Evolutionary conservation across 2,888 invertebrate species (phyloP), one percentile per base, ranked within the genome.

Genomic region (Trachelus tabidus): DNA sequence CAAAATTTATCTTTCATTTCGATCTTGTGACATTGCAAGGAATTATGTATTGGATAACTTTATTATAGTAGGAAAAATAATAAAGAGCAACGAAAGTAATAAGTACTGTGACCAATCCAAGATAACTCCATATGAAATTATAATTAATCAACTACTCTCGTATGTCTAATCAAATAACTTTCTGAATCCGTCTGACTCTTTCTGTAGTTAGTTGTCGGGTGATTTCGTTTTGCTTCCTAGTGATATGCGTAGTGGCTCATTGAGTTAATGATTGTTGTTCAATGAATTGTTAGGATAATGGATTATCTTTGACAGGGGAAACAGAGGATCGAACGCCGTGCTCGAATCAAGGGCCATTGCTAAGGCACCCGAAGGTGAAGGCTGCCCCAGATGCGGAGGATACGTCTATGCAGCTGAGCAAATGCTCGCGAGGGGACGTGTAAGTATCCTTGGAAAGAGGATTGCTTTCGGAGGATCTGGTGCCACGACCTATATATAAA

Each of bases 391-490:
- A 87, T 97, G 97, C 91, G 97, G 97, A 83, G 97, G 97, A 83
- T 97, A 92, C 90, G 97, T 97, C 77, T 98, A 97, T 92, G 97
- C 97, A 82, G 97, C 97, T 80, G 97, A 98, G 92, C 97, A 97
- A 93, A 97, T 97, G 97, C 93, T 97, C 89, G 97, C 97, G 85
- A 94, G 97, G 91, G 97, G 97, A 93, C 94, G 95, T 94, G 97
- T 97, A 94, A 95, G 95, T 94, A 81, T 34, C 34, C 56, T 56
- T 56, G 56, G 23, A 56, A 23, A 56, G 56, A 56, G 56, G 56
- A 56, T 56, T 23, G 56, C 9, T 56, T 56, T 56, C 23, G 9
- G 23, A 56, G 56, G 56, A 56, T 56, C 56, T 56, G 56, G 56
- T 56, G 56, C 56, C 56, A 56, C 56, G 56, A 23, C 56, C 56